A percentile compares a stretch with the other conserved stretches of the same genome.
These are phyloP conservation scores for Ganaspis sp. DNA, from an alignment of 1,140 invertebrate species.

Conservation along the genomic window DNA sequence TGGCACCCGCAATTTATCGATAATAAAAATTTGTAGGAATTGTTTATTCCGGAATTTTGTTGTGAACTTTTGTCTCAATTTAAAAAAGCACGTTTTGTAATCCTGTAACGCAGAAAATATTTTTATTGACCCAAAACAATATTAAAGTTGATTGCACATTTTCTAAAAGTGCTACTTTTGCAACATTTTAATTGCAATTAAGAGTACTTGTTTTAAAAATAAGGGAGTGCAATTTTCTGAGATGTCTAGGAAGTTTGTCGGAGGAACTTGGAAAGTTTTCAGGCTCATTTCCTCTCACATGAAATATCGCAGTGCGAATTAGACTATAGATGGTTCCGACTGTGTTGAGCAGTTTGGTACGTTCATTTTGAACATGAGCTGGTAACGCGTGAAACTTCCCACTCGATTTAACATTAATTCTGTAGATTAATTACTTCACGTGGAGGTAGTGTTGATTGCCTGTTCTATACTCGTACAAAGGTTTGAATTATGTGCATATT, in stretches of 20 bases:
- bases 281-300: neutral
- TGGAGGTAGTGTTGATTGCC: slow-evolving; percentile 18
- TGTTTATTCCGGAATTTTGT: too few relatives aligned
- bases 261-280: neutral
- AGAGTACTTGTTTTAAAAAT: neutral
- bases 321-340: slow-evolving; percentile 2
- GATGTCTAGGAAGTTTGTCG: neutral
- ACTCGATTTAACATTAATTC: slow-evolving; percentile 24
- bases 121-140: too few relatives aligned
- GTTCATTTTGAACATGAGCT: slow-evolving; percentile 22
- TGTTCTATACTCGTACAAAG: slow-evolving; percentile 13
- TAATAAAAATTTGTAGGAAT: too few relatives aligned
- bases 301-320: slow-evolving; percentile 13
- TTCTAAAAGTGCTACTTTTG: too few relatives aligned
- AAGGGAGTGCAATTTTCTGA: neutral
- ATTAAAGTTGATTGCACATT: too few relatives aligned
- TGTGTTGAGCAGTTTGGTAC: neutral
- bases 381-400: slow-evolving; percentile 26
- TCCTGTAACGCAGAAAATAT: too few relatives aligned
- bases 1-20: too few relatives aligned
- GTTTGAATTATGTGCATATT: slow-evolving; percentile 22
- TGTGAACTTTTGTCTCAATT: too few relatives aligned
- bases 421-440: slow-evolving; percentile 16
- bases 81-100: too few relatives aligned
- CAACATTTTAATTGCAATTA: neutral